phyloP scores from a whole-genome alignment of 2,113 vertebrate species.

The Oreochromis spilurus region DNA sequence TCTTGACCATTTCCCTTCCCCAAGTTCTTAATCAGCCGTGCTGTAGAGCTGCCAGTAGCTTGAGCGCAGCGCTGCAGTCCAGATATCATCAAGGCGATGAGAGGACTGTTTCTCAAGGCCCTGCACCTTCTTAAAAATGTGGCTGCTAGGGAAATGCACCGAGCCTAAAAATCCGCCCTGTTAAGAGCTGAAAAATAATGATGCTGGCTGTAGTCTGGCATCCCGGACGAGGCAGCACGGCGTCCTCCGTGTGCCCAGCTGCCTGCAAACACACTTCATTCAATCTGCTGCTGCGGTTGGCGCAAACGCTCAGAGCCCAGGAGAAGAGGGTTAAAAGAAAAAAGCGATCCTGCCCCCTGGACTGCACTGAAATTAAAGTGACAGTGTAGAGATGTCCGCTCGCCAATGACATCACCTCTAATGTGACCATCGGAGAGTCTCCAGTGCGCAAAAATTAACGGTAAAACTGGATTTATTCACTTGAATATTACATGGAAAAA shows the following conservation, averaged over 20 bases:
- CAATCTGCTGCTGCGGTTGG: conserved; percentile 24
- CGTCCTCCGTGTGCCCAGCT: conserved; percentile 12
- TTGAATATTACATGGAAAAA: background rate
- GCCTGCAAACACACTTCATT: conserved; percentile 40
- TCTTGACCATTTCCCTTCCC: conserved; percentile 79
- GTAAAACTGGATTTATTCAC: background rate
- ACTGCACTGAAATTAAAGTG: conserved; percentile 67
- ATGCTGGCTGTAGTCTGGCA: background rate
- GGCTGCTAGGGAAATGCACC: background rate
- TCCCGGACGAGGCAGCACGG: background rate
- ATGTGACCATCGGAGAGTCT: background rate
- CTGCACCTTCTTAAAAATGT: background rate
- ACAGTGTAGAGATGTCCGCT: conserved; percentile 48
- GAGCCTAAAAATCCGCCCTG: background rate
- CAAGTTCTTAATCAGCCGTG: conserved; percentile 72
- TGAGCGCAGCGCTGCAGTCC: background rate
- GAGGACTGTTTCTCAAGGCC: conserved; percentile 13
- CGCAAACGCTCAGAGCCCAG: conserved; percentile 29
- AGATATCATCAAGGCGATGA: conserved; percentile 46
- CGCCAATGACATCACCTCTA: conserved; percentile 38
- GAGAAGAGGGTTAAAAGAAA: background rate
- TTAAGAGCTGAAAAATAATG: background rate
- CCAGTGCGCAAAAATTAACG: background rate
- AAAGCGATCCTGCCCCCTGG: conserved; percentile 72
- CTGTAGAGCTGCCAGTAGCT: conserved; percentile 22